Base-by-base conservation (phyloP, 1,140 invertebrate species). In the Vanessa tameamea region DNA sequence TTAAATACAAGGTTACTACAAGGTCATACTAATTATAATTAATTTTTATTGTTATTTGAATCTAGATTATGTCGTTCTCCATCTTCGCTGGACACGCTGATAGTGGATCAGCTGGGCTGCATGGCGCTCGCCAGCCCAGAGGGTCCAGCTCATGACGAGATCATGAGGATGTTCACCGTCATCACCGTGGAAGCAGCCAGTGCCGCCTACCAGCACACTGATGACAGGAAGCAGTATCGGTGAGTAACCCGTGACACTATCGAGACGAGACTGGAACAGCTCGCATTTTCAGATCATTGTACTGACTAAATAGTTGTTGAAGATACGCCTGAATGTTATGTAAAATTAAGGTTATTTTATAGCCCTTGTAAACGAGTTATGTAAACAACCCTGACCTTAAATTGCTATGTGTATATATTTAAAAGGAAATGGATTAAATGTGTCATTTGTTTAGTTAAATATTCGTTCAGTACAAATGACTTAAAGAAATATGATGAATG, bases 161-260 rank as follows among this genome's bases (percentile, higher is more conserved):
- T 99, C 47, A 99, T 99, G 98, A 96, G 97, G 82, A 98, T 99
- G 97, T 99, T 99, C 93, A 98, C 97, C 1, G 96, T 97, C 82
- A 98, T 99, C 66, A 98, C 98, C 0, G 95, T 99, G 3, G 97
- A 99, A 84, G 98, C 98, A 1, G 98, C 97, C 78, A 97, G 96
- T 78, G 94, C 96, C n/a, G 95, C 98, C 0, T 99, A 99, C 85
- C 95, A 95, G 55, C 93, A 94, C 47, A 95, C 93, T 64, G 95
- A 96, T 84, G 96, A 97, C 78, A 94, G 95, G 75, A 95, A 96
- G 79, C 95, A 96, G 82, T 97, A 97, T 83, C 94, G 95, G 95
- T 96, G 64, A 73, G 78, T 9, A 31, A 1, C 26, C 26, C 26
- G 26, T 31, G 26, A 31, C 26, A 31, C 6, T 4, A 6, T 31